Conservation (phyloP, 2,113 vertebrate genomes). For the Sula dactylatra region DNA sequence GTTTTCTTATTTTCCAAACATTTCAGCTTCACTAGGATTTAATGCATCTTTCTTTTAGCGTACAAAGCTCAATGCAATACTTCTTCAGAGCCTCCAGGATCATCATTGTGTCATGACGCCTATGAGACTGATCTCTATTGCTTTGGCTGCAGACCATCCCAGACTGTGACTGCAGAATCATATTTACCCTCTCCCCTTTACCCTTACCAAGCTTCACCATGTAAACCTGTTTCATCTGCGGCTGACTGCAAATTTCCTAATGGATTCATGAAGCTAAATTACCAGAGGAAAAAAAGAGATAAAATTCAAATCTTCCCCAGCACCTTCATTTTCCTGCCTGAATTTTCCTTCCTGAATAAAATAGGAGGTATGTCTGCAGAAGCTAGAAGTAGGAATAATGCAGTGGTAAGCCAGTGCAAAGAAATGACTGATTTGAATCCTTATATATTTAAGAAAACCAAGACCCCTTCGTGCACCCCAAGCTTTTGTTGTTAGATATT, state of each 20-base stretch:
- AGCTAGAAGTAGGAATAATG: neutral
- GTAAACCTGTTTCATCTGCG: neutral
- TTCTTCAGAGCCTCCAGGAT: neutral
- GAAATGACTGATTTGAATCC: neutral
- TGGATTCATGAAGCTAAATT: neutral
- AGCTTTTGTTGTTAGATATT: neutral
- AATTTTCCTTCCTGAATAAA: neutral
- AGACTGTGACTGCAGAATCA: neutral
- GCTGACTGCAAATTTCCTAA: neutral
- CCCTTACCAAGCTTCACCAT: neutral
- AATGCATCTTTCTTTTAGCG: neutral
- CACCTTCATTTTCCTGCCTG: neutral
- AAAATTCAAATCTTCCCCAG: neutral
- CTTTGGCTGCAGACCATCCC: neutral
- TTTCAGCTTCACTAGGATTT: neutral
- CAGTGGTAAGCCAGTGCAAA: neutral
- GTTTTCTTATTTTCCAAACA: neutral
- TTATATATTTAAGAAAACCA: neutral
- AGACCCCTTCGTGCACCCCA: accelerated
- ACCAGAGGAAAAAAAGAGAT: neutral
- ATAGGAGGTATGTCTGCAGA: neutral
- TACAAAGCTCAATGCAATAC: neutral
- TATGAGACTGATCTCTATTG: neutral
- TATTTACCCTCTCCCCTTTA: neutral
- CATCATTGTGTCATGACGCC: neutral